Conservation (phyloP, 92 coral and sea anemone species). For the Blastomussa wellsi region DNA sequence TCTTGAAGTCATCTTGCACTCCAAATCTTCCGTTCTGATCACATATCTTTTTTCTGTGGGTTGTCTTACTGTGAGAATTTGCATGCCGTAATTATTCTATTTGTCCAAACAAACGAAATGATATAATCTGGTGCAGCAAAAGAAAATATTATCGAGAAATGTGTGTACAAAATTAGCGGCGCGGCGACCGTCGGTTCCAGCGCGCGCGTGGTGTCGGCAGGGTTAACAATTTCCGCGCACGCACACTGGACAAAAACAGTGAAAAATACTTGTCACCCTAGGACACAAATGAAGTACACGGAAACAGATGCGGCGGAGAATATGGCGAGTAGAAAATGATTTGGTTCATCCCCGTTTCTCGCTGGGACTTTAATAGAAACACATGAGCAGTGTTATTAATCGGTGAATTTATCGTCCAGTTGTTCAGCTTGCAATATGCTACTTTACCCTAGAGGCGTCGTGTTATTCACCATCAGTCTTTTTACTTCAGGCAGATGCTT, state of each 20-base stretch:
- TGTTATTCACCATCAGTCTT: neutral
- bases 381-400: slow-evolving; percentile 8
- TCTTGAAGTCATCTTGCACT: neutral
- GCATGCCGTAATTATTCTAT: slow-evolving; percentile 23
- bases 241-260: neutral
- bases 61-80: neutral
- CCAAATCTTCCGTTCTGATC: neutral
- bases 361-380: slow-evolving; percentile 1
- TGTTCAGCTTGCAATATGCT: neutral
- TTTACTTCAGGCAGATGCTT: neutral
- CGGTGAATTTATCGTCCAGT: neutral
- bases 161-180: neutral
- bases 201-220: neutral
- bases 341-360: neutral
- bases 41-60: neutral
- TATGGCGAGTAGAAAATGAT: neutral
- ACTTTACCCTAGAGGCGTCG: neutral
- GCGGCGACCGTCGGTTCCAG: neutral
- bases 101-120: neutral
- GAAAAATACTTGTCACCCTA: neutral
- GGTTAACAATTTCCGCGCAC: neutral
- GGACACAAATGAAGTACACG: neutral
- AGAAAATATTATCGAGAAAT: neutral
- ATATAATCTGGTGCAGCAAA: neutral
- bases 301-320: neutral